Evolutionary conservation across 2,797 vertebrate species (phyloP).

Genomic region (Mormyrus hasselquistii): DNA sequence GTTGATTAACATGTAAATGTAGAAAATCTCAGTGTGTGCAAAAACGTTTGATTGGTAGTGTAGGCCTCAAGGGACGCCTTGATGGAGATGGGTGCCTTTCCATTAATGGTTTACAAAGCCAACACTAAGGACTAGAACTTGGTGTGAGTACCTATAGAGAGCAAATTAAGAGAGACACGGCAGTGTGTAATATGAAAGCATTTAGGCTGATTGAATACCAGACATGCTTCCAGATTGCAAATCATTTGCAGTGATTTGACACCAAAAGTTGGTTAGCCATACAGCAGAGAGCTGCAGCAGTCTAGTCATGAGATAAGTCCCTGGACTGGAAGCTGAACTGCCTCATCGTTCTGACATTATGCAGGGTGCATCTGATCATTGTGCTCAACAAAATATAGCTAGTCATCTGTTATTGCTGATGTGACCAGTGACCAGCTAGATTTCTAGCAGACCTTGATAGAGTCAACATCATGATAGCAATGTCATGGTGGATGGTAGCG

Average conservation of each 20-base stretch:
- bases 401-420: not conserved
- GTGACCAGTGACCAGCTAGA: not conserved
- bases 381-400: not conserved
- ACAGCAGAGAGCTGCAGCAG: not conserved
- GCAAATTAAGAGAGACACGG: not conserved
- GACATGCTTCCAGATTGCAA: not conserved
- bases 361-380: not conserved
- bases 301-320: not conserved
- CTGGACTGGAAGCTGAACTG: not conserved
- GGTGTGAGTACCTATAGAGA: not conserved
- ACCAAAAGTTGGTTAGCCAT: not conserved
- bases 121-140: not conserved
- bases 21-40: not conserved
- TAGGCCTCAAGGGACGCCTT: not conserved
- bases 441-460: not conserved
- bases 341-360: not conserved
- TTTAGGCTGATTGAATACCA: not conserved
- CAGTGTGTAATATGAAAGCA: not conserved
- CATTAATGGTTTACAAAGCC: not conserved
- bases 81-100: not conserved
- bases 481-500: not conserved
- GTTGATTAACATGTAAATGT: not conserved
- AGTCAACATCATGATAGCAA: not conserved
- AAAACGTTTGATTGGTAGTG: not conserved
- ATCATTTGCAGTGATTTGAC: not conserved